Evolutionary conservation across 2,888 invertebrate genomes (phyloP), one percentile per base, ranked within the genome.

Genomic region (Melipona beecheii): DNA sequence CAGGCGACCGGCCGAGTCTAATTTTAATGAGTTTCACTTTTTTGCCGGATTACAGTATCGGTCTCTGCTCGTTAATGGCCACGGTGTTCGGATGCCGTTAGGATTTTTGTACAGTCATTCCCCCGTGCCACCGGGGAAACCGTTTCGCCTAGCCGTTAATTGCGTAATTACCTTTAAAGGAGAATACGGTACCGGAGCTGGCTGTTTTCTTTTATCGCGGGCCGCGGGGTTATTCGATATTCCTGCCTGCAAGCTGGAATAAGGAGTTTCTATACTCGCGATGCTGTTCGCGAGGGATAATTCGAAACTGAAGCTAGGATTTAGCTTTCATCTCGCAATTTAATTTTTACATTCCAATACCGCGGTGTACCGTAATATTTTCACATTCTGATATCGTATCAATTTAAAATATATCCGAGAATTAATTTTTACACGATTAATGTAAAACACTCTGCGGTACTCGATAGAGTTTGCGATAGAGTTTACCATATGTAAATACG

Each of bases 11-110:
- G 52, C 17, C 58, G 66, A 52, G 50, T 79, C 62, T 60, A 75
- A 80, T 76, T 80, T 76, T 76, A 80, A 80, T 50, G 80, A 76
- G 70, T 70, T 65, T 80, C 75, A 56, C 69, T 75, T 80, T 75
- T 60, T 13, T 43, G 36, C 3, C 64, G 24, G 31, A 6, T 31
- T 27, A 43, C 66, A 27, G 74, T 68, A 74, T 78, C 36, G 58
- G 74, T 27, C 58, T n/a, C 43, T 24, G 52, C 56, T 78, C 74
- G 74, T 74, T 78, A 78, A 78, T 74, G 78, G 75, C 54, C 64
- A 58, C 64, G 75, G 78, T 43, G 43, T 52, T 70, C 56, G 71
- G 70, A 65, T 76, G 64, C 65, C 65, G 64, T 80, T 70, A 52
- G 56, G 24, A 76, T 65, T 70, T 76, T 80, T 76, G 56, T 70